Percentiles rank a stretch among this genome's conserved stretches.
Conservation (phyloP, 1,140 invertebrate genomes). For the Cyclargus thomasi region DNA sequence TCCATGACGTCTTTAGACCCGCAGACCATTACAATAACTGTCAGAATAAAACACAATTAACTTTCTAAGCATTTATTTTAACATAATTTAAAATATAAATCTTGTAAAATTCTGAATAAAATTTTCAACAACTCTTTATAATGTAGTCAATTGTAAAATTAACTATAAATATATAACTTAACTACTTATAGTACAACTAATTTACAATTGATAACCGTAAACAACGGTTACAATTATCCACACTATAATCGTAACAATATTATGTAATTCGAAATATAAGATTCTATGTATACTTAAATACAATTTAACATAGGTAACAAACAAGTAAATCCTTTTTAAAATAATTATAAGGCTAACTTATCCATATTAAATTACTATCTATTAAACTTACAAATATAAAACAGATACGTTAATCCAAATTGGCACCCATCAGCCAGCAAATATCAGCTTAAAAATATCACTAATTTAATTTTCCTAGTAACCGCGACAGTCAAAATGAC, state of each 20-base stretch:
- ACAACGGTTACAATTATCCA: background rate
- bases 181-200: background rate
- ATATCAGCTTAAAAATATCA: constrained; percentile 6
- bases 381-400: constrained; percentile 6
- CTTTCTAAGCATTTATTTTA: constrained; percentile 60
- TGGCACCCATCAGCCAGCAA: constrained; percentile 1
- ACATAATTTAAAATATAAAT: constrained; percentile 71
- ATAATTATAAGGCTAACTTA: constrained; percentile 2
- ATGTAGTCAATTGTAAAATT: constrained; percentile 34
- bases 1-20: no score
- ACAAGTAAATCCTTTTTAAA: background rate
- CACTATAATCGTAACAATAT: background rate
- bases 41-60: constrained; percentile 21
- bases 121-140: constrained; percentile 56
- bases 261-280: constrained; percentile 1
- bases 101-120: constrained; percentile 68
- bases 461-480: background rate
- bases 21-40: background rate
- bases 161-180: constrained; percentile 36
- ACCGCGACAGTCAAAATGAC: background rate
- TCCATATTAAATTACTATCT: background rate
- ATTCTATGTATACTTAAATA: background rate
- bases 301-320: constrained; percentile 7
- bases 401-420: background rate
- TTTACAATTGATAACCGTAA: background rate